Percentiles rank a stretch among this genome's conserved stretches.
These are phyloP conservation scores for Eupithecia vulgata DNA, from an alignment of 2,888 invertebrate genomes.

Conservation along the genomic window DNA sequence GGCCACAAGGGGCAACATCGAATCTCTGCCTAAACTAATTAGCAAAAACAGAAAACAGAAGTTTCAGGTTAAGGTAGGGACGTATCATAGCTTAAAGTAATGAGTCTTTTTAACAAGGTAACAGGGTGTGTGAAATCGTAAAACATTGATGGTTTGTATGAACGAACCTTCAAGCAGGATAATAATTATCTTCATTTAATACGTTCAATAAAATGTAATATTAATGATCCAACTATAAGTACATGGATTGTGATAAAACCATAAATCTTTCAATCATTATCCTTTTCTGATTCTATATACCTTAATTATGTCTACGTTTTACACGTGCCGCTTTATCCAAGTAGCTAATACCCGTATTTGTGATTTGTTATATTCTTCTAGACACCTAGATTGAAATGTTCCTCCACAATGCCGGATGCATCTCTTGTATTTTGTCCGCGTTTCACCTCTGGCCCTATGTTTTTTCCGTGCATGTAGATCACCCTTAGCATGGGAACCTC, in stretches of 20 bases:
- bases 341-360: neutral
- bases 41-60: too few species aligned
- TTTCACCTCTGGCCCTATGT: conserved; percentile 70
- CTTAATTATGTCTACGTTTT: conserved; percentile 29
- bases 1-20: too few species aligned
- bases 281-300: conserved; percentile 34
- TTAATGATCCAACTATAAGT: conserved; percentile 50
- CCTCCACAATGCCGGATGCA: conserved; percentile 48
- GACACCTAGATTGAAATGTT: conserved; percentile 31
- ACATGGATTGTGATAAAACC: conserved; percentile 48
- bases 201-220: conserved; percentile 55
- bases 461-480: conserved; percentile 57
- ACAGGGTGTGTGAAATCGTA: conserved; percentile 31
- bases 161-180: conserved; percentile 49
- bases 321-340: neutral
- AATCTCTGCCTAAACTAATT: too few species aligned
- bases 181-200: conserved; percentile 53
- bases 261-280: conserved; percentile 53
- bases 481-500: conserved; percentile 77
- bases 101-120: neutral
- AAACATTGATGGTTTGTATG: conserved; percentile 53
- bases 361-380: neutral
- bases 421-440: conserved; percentile 65
- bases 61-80: neutral
- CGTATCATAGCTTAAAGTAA: neutral